These are phyloP conservation scores for Oophaga sylvatica DNA, from an alignment of 2,797 vertebrate species.

Conservation along the genomic window DNA sequence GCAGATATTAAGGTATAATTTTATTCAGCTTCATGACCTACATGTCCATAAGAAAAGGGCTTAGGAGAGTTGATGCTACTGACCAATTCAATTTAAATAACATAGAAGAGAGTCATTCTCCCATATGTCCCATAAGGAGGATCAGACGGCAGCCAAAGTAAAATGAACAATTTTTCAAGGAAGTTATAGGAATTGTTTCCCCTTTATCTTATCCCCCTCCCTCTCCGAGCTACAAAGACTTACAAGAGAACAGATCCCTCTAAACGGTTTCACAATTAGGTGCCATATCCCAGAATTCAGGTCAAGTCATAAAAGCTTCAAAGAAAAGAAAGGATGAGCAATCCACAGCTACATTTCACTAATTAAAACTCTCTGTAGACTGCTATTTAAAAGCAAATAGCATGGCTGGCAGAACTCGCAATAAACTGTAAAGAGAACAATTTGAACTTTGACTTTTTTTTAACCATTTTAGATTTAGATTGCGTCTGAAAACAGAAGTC, in stretches of 20 bases:
- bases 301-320: not conserved
- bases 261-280: not conserved
- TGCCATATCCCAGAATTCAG: not conserved
- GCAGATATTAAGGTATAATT: too few relatives aligned
- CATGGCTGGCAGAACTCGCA: not conserved
- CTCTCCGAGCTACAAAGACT: not conserved
- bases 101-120: not conserved
- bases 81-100: not conserved
- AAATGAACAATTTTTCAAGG: not conserved
- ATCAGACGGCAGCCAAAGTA: not conserved
- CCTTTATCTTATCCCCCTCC: not conserved
- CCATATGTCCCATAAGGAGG: not conserved
- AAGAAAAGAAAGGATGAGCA: conserved; percentile 5
- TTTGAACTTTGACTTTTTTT: not conserved
- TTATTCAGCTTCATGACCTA: too few relatives aligned
- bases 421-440: not conserved
- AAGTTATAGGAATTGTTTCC: not conserved
- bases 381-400: not conserved
- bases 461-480: not conserved
- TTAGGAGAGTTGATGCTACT: too few relatives aligned
- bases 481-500: not conserved
- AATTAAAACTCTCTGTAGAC: not conserved
- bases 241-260: not conserved
- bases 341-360: not conserved
- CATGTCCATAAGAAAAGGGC: too few relatives aligned